These are phyloP conservation scores for Festucalex cinctus DNA, from an alignment of 2,113 vertebrate genomes.

Conservation along the genomic window DNA sequence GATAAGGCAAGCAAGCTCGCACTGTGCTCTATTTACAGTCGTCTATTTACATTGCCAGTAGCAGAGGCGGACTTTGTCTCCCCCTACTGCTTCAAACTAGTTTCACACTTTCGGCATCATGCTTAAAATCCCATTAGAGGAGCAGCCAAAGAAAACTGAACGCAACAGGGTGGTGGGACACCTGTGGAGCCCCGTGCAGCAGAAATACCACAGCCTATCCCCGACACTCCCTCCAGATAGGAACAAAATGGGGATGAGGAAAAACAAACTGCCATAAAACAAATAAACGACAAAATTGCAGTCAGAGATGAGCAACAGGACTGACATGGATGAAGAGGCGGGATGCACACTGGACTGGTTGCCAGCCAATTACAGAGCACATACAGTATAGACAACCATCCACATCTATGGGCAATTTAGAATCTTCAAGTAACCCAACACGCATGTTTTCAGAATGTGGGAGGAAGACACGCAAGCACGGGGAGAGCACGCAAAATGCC, in stretches of 20 bases:
- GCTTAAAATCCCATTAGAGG: constrained; percentile 26
- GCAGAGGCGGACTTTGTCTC: constrained; percentile 39
- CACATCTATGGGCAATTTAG: not conserved
- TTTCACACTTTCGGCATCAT: constrained; percentile 34
- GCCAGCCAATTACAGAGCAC: not conserved
- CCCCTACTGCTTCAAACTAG: constrained; percentile 46
- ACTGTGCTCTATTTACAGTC: constrained; percentile 59
- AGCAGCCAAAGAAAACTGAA: not conserved
- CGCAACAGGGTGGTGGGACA: not conserved
- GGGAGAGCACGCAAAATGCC: not conserved
- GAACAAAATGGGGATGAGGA: constrained; percentile 6
- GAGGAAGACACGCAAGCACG: not conserved
- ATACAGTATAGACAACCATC: not conserved
- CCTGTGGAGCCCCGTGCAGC: not conserved
- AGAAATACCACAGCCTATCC: constrained; percentile 25
- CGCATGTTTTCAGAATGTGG: not conserved
- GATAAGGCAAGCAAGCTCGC: constrained; percentile 72
- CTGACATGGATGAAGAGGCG: not conserved
- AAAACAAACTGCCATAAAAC: not conserved
- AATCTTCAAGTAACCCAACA: not conserved
- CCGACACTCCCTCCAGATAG: constrained; percentile 8
- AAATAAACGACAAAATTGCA: not conserved
- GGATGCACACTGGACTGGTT: not conserved
- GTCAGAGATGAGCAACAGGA: not conserved
- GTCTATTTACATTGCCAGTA: constrained; percentile 24